Evolutionary conservation across 2,113 vertebrate genomes (phyloP).

Genomic region (Nymphicus hollandicus): DNA sequence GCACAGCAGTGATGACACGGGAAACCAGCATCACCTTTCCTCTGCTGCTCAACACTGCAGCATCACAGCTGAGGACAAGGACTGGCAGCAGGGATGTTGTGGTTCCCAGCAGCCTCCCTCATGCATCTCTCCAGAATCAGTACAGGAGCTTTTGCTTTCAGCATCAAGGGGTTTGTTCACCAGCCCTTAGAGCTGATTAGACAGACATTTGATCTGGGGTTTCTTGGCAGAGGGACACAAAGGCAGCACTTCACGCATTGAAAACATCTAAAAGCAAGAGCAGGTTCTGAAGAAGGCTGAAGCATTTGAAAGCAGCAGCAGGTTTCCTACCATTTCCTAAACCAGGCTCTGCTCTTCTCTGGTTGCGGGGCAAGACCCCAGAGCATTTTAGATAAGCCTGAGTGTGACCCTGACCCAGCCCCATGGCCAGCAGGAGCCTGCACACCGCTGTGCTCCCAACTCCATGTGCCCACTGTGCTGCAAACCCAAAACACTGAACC

Average conservation of each 20-base stretch:
- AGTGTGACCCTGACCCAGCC: background rate
- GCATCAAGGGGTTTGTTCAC: background rate
- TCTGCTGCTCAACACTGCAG: rapidly evolving
- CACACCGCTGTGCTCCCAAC: rapidly evolving
- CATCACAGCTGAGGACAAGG: background rate
- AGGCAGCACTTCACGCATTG: background rate
- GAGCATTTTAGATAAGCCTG: background rate
- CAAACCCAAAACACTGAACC: background rate
- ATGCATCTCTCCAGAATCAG: rapidly evolving
- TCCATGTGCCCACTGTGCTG: rapidly evolving
- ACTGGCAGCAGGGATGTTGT: background rate
- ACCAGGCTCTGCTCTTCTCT: background rate
- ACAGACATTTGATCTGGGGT: background rate
- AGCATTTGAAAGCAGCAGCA: background rate
- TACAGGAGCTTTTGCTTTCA: background rate
- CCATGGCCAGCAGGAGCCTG: rapidly evolving
- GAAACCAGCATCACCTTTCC: background rate
- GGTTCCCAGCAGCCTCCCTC: background rate
- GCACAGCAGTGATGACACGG: rapidly evolving
- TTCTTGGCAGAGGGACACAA: background rate
- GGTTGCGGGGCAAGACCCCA: background rate
- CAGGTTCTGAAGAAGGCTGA: background rate
- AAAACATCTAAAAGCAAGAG: background rate
- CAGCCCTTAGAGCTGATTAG: background rate
- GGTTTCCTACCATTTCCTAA: background rate